These are phyloP conservation scores for Drosophila pseudoobscura DNA, from an alignment of 1,140 invertebrate species.

Conservation along the genomic window DNA sequence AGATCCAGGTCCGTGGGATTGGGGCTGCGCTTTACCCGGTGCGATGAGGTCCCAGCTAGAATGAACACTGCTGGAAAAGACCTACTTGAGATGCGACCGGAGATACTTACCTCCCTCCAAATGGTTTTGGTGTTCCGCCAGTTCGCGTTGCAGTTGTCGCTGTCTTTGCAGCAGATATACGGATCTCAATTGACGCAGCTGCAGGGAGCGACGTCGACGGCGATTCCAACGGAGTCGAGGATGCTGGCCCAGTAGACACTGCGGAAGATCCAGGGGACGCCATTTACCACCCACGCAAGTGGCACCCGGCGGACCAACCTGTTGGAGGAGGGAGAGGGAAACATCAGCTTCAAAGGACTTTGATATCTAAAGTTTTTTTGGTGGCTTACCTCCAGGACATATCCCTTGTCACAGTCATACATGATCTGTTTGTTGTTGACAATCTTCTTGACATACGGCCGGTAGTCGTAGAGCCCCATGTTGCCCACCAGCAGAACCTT, in stretches of 20 bases:
- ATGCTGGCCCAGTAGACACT: constrained; percentile 92
- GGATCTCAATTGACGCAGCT: constrained; percentile 84
- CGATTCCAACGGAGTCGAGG: constrained; percentile 91
- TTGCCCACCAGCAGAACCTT: constrained; percentile 97
- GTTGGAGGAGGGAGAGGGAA: not conserved
- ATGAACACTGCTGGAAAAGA: not conserved
- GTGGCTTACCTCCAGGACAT: constrained; percentile 87
- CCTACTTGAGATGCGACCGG: not conserved
- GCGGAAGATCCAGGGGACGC: constrained; percentile 76
- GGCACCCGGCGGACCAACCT: constrained; percentile 93
- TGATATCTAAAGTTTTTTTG: not conserved
- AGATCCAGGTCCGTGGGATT: constrained; percentile 56
- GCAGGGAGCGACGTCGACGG: constrained; percentile 85
- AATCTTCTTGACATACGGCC: constrained; percentile 96
- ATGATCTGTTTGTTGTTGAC: constrained; percentile 97
- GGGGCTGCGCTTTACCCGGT: constrained; percentile 46
- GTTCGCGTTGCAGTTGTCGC: constrained; percentile 51
- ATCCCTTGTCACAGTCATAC: constrained; percentile 97
- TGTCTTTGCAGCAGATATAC: constrained; percentile 81
- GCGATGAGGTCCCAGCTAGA: not conserved
- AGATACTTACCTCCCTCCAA: constrained; percentile 9
- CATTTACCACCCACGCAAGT: constrained; percentile 82
- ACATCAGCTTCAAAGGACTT: too few relatives aligned
- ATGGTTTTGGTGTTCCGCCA: constrained; percentile 32
- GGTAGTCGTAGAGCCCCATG: constrained; percentile 98